Base-by-base conservation (phyloP, 2,888 invertebrate genomes). In the Eristalis pertinax region DNA sequence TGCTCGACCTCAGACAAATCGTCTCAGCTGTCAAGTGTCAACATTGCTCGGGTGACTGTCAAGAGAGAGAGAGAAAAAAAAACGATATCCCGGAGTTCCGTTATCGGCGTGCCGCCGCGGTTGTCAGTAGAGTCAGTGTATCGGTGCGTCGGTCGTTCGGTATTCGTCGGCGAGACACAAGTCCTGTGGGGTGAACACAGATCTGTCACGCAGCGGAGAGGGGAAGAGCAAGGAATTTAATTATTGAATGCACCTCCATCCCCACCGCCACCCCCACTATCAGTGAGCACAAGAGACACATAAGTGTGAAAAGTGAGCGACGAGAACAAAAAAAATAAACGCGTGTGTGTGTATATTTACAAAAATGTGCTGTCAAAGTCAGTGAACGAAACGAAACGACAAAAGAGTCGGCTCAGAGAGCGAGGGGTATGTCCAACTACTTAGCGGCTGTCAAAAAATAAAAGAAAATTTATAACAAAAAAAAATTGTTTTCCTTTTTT, bases 171-270 rank as follows among this genome's bases (percentile, higher is more conserved):
- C 50, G 5, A 19, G 35, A 22, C 64, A 19, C 43, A 32, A n/a
- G 38, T 13, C 62, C 58, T 68, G 22, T 4, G 24, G 1, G 63
- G 29, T 38, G 24, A 26, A 4, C 26, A 26, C 26, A 26, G 26
- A 4, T 26, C n/a, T n/a, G 60, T 72, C 41, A 43, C 32, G 24
- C 50, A 19, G 43, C 15, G n/a, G n/a, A 1, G 50, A 50, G 50
- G 19, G 4, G 50, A 50, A 50, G n/a, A 19, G 50, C 19, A 60
- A n/a, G n/a, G 65, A 83, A 82, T 78, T 79, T 86, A 81, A 81
- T 86, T 79, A 78, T 83, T 86, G 38, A 83, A 74, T 70, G 50
- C 78, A 78, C 74, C 78, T 75, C 41, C 74, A 83, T 75, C 75
- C 62, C 58, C 62, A 38, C 24, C 74, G 4, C 24, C 69, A 50